These are phyloP conservation scores for Cotesia vestalis DNA, from an alignment of 1,140 invertebrate genomes.

Conservation along the genomic window DNA sequence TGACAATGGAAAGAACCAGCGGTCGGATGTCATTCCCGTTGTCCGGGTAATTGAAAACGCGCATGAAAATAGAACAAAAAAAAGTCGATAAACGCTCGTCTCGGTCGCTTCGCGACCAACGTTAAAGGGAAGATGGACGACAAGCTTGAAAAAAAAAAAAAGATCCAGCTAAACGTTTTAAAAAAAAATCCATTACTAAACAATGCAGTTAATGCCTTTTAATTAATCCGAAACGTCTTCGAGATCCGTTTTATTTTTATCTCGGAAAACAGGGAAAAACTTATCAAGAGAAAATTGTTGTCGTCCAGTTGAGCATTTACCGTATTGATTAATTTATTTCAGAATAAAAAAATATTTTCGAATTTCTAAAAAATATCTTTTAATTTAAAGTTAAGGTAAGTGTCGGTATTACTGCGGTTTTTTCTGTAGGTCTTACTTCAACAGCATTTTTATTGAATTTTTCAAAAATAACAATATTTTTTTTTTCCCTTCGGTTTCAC, in stretches of 20 bases:
- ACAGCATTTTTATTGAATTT: too few relatives aligned
- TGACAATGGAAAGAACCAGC: conserved; percentile 29
- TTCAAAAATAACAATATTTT: too few relatives aligned
- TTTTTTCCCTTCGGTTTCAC: too few relatives aligned
- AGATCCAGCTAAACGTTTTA: neutral
- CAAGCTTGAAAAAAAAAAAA: neutral
- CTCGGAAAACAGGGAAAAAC: too few relatives aligned
- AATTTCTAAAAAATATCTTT: neutral
- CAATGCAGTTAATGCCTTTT: neutral
- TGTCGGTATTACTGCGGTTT: too few relatives aligned
- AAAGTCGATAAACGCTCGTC: conserved; percentile 34
- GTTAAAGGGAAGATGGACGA: neutral
- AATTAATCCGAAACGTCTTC: conserved; percentile 17
- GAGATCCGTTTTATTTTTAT: conserved; percentile 9
- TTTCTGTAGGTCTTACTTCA: too few relatives aligned
- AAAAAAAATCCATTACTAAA: conserved; percentile 10
- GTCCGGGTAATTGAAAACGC: conserved; percentile 34
- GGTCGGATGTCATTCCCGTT: conserved; percentile 31
- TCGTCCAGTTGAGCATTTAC: too few relatives aligned
- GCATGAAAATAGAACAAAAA: conserved; percentile 33
- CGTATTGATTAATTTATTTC: too few relatives aligned
- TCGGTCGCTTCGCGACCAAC: neutral
- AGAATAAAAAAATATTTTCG: neutral
- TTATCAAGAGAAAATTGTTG: too few relatives aligned
- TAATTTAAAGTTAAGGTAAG: neutral